Evolutionary conservation across 2,113 vertebrate species (phyloP).

Genomic region (Butorides virescens): DNA sequence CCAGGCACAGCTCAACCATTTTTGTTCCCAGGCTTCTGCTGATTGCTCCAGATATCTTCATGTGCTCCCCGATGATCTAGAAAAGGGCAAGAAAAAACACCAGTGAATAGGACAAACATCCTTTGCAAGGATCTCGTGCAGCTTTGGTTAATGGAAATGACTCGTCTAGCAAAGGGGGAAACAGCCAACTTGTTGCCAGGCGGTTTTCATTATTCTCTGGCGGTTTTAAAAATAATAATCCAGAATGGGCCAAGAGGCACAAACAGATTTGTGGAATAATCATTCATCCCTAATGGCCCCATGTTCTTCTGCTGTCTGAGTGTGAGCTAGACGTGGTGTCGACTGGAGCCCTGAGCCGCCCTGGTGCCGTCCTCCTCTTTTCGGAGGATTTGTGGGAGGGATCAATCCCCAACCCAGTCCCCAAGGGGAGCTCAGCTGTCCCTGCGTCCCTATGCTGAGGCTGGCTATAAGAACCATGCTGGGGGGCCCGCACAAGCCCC

Average conservation of each 20-base stretch:
- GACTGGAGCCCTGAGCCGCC: rapidly evolving
- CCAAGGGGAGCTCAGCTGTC: neutral
- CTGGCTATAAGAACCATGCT: neutral
- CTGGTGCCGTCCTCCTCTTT: neutral
- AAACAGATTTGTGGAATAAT: neutral
- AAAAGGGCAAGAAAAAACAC: neutral
- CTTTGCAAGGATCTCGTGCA: neutral
- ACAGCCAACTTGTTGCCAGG: neutral
- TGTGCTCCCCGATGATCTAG: slow-evolving; percentile 69
- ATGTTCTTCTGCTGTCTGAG: neutral
- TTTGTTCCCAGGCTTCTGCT: slow-evolving; percentile 64
- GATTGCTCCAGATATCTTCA: slow-evolving; percentile 57
- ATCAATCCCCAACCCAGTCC: neutral
- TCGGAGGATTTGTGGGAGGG: neutral
- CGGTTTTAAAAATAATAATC: neutral
- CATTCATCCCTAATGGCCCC: neutral
- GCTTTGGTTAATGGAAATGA: neutral
- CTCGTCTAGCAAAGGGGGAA: neutral
- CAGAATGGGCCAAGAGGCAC: neutral
- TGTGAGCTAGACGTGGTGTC: rapidly evolving
- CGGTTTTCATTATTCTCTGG: neutral
- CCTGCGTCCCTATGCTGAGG: neutral
- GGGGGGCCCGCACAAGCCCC: neutral
- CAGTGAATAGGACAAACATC: neutral
- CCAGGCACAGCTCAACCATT: slow-evolving; percentile 57